Percentiles rank a stretch among this genome's conserved stretches.
These are phyloP conservation scores for Maconellicoccus hirsutus DNA, from an alignment of 1,140 invertebrate species.

Conservation along the genomic window DNA sequence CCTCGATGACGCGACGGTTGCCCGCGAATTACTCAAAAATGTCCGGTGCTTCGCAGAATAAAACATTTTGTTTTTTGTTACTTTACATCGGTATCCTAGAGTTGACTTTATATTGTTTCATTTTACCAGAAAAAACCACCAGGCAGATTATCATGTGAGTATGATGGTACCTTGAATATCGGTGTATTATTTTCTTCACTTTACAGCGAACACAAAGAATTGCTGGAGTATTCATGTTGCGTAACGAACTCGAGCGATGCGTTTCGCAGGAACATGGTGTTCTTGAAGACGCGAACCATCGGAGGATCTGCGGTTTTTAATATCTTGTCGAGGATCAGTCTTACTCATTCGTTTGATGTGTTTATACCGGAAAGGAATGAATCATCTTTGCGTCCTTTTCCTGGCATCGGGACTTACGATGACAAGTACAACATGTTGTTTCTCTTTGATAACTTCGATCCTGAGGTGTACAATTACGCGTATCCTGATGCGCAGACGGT, in stretches of 20 bases:
- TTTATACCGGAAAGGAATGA: conserved; percentile 37
- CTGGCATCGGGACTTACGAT: not conserved
- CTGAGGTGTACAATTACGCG: conserved; percentile 32
- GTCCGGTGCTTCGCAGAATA: not conserved
- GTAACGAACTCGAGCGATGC: not conserved
- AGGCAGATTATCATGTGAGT: not conserved
- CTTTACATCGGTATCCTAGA: not conserved
- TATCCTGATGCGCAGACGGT: conserved; percentile 33
- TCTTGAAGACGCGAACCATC: conserved; percentile 41
- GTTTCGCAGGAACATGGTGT: conserved; percentile 25
- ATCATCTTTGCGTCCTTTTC: conserved; percentile 29
- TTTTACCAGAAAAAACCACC: not conserved
- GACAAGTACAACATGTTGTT: conserved; percentile 31
- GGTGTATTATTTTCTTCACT: no score
- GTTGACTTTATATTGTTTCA: not conserved
- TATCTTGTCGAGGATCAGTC: conserved; percentile 38
- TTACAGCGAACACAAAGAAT: not conserved
- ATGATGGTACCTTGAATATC: no score
- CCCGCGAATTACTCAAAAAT: no score
- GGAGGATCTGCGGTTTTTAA: conserved; percentile 40
- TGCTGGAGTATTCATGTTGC: not conserved
- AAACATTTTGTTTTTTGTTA: not conserved
- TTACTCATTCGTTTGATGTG: conserved; percentile 34
- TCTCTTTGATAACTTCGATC: conserved; percentile 33
- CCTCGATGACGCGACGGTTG: no score